A percentile compares a stretch with the other conserved stretches of the same genome.
Conservation (phyloP, 2,888 invertebrate species). For the Zaprionus lineosus region DNA sequence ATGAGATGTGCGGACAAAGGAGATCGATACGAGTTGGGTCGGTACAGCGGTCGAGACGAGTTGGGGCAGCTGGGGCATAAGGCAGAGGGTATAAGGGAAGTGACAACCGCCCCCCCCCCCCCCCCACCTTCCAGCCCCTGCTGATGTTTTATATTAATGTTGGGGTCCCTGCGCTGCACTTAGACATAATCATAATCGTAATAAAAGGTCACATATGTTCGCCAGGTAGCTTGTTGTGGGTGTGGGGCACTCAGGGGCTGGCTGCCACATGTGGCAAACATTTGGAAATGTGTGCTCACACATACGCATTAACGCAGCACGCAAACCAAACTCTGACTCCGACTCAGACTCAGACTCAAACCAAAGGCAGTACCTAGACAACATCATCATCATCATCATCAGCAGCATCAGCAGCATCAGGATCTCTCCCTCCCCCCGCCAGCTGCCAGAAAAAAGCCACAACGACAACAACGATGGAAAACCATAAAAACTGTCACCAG, state of each 20-base stretch:
- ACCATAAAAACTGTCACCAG: slow-evolving; percentile 64
- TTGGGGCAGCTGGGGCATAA: no score
- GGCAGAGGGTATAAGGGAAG: no score
- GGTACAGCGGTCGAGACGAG: no score
- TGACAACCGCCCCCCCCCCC: no score
- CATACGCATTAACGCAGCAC: slow-evolving; percentile 60
- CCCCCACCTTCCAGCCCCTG: no score
- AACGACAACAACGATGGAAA: slow-evolving; percentile 50
- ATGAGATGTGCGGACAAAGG: slow-evolving; percentile 45
- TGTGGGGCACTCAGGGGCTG: slow-evolving; percentile 1
- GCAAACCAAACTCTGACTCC: no score
- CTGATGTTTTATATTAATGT: slow-evolving; percentile 33
- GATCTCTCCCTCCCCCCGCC: neutral
- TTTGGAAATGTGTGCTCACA: slow-evolving; percentile 58
- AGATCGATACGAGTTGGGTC: slow-evolving; percentile 17
- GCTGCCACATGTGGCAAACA: slow-evolving; percentile 31
- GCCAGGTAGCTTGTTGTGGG: slow-evolving; percentile 29
- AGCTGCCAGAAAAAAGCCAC: slow-evolving; percentile 1
- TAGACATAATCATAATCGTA: slow-evolving; percentile 70
- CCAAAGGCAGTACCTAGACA: no score
- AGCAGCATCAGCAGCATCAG: slow-evolving; percentile 39
- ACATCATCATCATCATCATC: slow-evolving; percentile 37
- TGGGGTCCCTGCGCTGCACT: slow-evolving; percentile 45
- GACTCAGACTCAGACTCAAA: slow-evolving; percentile 1
- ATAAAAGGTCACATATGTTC: slow-evolving; percentile 70